Percentiles rank a stretch among this genome's conserved stretches.
Evolutionary conservation across 2,888 invertebrate species (phyloP).

Genomic region (Lepidocyrtoides sp.): DNA sequence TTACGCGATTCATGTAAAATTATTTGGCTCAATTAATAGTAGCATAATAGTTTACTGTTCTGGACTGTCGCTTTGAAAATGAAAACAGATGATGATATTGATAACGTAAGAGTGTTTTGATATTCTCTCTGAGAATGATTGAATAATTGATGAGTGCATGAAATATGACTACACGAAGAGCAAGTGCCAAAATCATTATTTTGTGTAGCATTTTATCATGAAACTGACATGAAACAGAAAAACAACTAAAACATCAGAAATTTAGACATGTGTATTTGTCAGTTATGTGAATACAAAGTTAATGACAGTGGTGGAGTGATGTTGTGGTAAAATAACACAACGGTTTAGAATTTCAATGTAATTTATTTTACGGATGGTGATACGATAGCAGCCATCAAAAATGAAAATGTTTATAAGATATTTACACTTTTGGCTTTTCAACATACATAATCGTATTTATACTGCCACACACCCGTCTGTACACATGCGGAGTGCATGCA

Average conservation of each 20-base stretch:
- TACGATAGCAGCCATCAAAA: slow-evolving; percentile 18
- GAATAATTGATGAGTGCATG: slow-evolving; percentile 27
- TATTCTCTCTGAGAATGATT: background rate
- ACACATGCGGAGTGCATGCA: slow-evolving; percentile 36
- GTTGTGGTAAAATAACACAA: background rate
- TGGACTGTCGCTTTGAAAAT: too few relatives aligned
- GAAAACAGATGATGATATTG: background rate
- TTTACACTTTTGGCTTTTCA: slow-evolving; percentile 52
- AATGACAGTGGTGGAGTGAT: background rate
- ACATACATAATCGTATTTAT: too few relatives aligned
- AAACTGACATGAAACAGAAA: background rate
- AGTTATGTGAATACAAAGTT: background rate
- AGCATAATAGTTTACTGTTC: too few relatives aligned
- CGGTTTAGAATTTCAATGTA: slow-evolving; percentile 41
- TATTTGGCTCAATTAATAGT: too few relatives aligned
- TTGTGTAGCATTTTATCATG: background rate
- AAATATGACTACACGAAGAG: background rate
- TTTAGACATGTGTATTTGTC: background rate
- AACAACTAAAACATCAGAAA: too few relatives aligned
- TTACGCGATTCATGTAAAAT: too few relatives aligned
- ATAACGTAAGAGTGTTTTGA: background rate
- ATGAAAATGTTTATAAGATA: slow-evolving; percentile 38
- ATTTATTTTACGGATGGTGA: slow-evolving; percentile 61
- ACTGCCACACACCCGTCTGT: background rate
- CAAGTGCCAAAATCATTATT: background rate